Base-by-base conservation (phyloP, 2,888 invertebrate species). In the Penaeus monodon region DNA sequence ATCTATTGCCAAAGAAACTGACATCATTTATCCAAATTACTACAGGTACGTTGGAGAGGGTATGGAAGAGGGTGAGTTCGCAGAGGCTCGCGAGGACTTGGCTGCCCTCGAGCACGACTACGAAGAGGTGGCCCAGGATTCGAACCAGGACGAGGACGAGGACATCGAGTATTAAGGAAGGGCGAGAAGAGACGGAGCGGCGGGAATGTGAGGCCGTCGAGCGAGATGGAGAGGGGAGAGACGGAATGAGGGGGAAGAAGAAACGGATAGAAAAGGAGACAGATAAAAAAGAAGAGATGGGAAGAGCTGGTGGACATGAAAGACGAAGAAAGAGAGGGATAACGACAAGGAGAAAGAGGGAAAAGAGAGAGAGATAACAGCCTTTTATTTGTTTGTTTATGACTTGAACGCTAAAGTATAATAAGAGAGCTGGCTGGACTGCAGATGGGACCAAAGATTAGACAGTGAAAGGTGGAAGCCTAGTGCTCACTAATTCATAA, bases 61-160 rank as follows among this genome's bases (percentile, higher is more conserved):
- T 44, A 93, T 94, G 93, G 93, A 93, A 88, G 92, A 93, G 90
- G 93, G 93, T 68, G 92, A 92, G 88, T 93, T 93, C 90, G 91
- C 92, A 17, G 93, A 93, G 91, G 93, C 93, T 8, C 91, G 93
- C 7, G 93, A 93, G 89, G 93, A 93, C 91, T 91, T 93, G 79
- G 91, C 89, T 91, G 93, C 93, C 27, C 90, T 92, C 38, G 92
- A 92, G 88, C 92, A 92, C 86, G 92, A 93, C 90, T 93, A 93
- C 90, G 93, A 93, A 90, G 93, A 93, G 91, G 93, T 93, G 70
- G 93, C 92, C 8, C 91, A 92, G 77, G 92, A 92, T 81, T 91
- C 90, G 27, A 86, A 85, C 68, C 90, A 90, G 27, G 89, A 84
- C 33, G 90, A 88, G 27, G 90, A 88, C 12, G 90, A 88, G 10